These are phyloP conservation scores for Cephalotes varians DNA, from an alignment of 2,888 invertebrate genomes.

Conservation along the genomic window DNA sequence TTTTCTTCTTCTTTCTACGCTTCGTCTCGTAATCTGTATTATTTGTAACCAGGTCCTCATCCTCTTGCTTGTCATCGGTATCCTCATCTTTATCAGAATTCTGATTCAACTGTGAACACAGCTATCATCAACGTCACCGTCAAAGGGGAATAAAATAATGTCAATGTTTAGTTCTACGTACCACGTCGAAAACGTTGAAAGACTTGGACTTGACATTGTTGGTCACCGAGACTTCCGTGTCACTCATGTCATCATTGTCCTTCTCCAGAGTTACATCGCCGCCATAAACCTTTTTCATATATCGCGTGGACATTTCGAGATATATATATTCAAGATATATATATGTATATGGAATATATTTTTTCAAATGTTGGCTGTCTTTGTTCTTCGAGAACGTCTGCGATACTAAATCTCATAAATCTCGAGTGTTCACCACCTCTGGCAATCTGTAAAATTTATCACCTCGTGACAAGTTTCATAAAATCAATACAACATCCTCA, in stretches of 20 bases:
- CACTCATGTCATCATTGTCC: conserved; percentile 86
- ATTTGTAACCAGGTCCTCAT: conserved; percentile 80
- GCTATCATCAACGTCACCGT: not conserved
- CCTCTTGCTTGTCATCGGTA: conserved; percentile 85
- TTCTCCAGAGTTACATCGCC: conserved; percentile 87
- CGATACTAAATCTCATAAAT: not conserved
- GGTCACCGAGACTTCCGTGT: conserved; percentile 87
- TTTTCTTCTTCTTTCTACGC: conserved; percentile 90
- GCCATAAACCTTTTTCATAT: conserved; percentile 89
- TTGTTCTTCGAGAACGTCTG: not conserved
- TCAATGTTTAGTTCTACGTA: conserved; percentile 83
- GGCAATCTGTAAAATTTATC: not conserved
- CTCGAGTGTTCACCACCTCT: not conserved
- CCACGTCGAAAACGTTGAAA: conserved; percentile 90
- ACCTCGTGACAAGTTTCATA: not conserved
- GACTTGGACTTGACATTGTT: conserved; percentile 87
- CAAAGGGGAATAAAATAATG: not conserved
- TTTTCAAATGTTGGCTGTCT: not conserved
- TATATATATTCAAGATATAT: not conserved
- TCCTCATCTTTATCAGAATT: conserved; percentile 90
- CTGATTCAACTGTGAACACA: conserved; percentile 87
- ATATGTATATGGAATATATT: not conserved
- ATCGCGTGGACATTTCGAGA: conserved; percentile 88
- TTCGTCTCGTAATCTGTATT: conserved; percentile 82
- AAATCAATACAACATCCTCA: not conserved